phyloP scores from a whole-genome alignment of 64 coral and sea anemone species.

The Stylophora pistillata region DNA sequence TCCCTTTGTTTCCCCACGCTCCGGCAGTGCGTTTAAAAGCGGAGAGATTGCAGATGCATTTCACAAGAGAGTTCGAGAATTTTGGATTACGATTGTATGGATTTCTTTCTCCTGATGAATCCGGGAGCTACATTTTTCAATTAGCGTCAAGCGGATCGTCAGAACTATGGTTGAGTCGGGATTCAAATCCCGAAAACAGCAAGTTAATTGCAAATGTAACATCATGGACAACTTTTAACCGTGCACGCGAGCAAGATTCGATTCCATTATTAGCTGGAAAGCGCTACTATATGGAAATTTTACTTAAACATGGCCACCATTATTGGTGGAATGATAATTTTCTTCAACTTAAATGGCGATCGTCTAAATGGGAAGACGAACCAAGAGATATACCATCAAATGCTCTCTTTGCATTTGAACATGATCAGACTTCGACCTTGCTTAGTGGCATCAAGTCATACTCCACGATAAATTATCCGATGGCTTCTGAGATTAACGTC shows the following conservation, averaged over 20 bases:
- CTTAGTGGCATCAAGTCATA: neutral
- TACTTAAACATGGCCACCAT: neutral
- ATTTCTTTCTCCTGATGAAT: slow-evolving; percentile 21
- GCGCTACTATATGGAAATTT: slow-evolving; percentile 15
- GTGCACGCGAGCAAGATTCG: neutral
- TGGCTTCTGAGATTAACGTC: neutral
- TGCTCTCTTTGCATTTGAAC: neutral
- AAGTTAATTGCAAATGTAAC: slow-evolving; percentile 37
- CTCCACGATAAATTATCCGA: neutral
- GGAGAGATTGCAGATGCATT: slow-evolving; percentile 20
- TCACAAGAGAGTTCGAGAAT: neutral
- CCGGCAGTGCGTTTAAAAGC: slow-evolving; percentile 21
- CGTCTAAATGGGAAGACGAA: neutral
- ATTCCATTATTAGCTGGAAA: slow-evolving; percentile 13
- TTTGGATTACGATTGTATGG: slow-evolving; percentile 41
- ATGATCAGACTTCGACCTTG: neutral
- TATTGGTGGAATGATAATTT: neutral
- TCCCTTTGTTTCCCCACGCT: slow-evolving; percentile 58
- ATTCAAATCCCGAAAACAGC: slow-evolving; percentile 43
- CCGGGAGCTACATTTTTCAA: slow-evolving; percentile 18
- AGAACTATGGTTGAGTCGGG: slow-evolving; percentile 61
- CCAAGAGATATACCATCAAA: neutral
- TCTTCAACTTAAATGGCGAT: neutral
- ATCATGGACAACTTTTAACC: neutral
- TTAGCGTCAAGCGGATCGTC: slow-evolving; percentile 39